Evolutionary conservation across 1,140 invertebrate genomes (phyloP), one percentile per base, ranked within the genome.

Genomic region (Protaetia brevitarsis): DNA sequence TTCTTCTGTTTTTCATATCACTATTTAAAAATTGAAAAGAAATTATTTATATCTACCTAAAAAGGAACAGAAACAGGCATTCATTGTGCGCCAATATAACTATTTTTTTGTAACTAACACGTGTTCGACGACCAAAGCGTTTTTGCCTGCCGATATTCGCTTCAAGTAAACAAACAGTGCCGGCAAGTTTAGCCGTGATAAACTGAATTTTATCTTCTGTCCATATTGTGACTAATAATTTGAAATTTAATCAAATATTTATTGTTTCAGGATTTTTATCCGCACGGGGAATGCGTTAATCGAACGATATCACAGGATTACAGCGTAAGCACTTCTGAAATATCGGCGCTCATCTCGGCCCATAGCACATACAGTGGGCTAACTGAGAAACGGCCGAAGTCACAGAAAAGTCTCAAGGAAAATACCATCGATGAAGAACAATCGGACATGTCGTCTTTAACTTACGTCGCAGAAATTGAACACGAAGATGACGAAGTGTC

Each of bases 311-410:
- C 57, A 13, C 13, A 23, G 23, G 30, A 51, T 37, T 26, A 31
- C 19, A 72, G 66, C 34, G 41, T 74, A 19, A 71, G 70, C 45
- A 61, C 71, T 4, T 68, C 69, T 1, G 68, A 70, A 29, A 41
- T 69, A 11, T 72, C 71, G 0, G 63, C 68, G 19, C 51, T 74
- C 13, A 19, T 74, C 3, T 74, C 73, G 13, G 68, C 41, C 58
- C 63, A 63, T n/a, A 66, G 65, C 30, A 68, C 59, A 7, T 6
- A 0, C 30, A 37, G 45, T 56, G 61, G 64, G 29, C 19, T 71
- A 28, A 59, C 41, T 37, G 67, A 66, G 59, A 71, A 28, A 28
- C 34, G n/a, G 1, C n/a, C 31, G 63, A 45, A 67, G 60, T 66
- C 36, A 57, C 62, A 67, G 65, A 37, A 31, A 51, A 3, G 62